Percentiles rank a stretch among this genome's conserved stretches.
These are phyloP conservation scores for Falco berigora DNA, from an alignment of 2,797 vertebrate species.

Conservation along the genomic window DNA sequence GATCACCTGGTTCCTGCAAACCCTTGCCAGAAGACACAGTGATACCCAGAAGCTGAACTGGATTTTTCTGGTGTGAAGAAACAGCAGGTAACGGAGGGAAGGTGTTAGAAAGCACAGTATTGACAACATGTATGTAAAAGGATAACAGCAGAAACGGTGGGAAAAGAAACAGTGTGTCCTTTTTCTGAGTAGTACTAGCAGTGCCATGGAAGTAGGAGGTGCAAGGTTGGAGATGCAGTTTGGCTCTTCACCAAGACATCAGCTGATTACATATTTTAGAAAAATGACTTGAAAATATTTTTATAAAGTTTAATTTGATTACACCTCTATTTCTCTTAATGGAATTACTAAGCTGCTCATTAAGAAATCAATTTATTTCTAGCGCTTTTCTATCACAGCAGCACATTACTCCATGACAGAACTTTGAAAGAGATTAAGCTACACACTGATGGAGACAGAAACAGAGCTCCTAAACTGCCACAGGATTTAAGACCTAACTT, in stretches of 20 bases:
- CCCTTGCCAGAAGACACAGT: fast-evolving
- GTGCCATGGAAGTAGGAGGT: neutral
- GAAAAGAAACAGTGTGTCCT: neutral
- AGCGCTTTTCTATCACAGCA: neutral
- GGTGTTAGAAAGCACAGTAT: neutral
- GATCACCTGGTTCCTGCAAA: neutral
- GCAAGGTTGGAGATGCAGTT: neutral
- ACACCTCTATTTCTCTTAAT: neutral
- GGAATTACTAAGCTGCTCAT: neutral
- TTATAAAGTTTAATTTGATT: neutral
- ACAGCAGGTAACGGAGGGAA: neutral
- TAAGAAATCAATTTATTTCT: neutral
- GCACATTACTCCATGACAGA: neutral
- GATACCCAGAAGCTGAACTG: neutral
- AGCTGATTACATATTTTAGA: neutral
- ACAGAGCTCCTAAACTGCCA: neutral
- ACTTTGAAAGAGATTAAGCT: neutral
- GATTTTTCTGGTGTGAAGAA: neutral
- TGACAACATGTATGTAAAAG: neutral
- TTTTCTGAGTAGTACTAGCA: neutral
- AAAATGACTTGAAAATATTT: neutral
- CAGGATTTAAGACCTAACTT: neutral
- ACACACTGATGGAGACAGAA: neutral
- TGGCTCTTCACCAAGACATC: neutral
- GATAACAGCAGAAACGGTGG: neutral